Base-by-base conservation (phyloP, 2,113 vertebrate genomes). In the Tragelaphus scriptus region DNA sequence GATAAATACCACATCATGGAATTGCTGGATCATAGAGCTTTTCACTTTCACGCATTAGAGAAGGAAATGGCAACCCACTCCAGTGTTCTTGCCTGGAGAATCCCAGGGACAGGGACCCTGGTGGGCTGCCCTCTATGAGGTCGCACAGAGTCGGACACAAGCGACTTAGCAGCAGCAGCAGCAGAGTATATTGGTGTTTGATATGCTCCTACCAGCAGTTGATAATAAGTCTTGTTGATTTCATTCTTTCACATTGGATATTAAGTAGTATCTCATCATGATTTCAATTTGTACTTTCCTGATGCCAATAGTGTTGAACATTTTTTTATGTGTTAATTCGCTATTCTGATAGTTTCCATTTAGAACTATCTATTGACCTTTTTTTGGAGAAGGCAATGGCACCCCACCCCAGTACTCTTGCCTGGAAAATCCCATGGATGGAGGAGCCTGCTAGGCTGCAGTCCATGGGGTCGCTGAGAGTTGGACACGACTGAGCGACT, bases 101-200 rank as follows among this genome's bases (percentile, higher is more conserved):
- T 61, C 59, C 59, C 13, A 30, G 59, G 26, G 2, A 65, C 0
- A 0, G 59, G 59, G 28, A 32, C 2, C 28, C 61, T 63, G 61
- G 2, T 32, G 14, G 6, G 61, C 61, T 63, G 61, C 28, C 28
- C 0, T 63, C 28, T 32, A 7, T 6, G 28, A 1, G 14, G 14
- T 32, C 14, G 0, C 28, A 16, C 0, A 32, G 14, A 32, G 61
- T 63, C 3, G 14, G 28, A 32, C 28, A 63, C 0, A 30, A 63
- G 28, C 61, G 14, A 14, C 59, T 61, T 30, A 30, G 28, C 59
- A 15, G 28, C 59, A 61, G 25, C 25, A 59, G 58, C 4, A 59
- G 5, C 12, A 59, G 36, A 2, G 0, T 36, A 85, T 85, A 32
- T 55, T 68, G 21, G 36, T 77, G 12, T 82, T 84, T 84, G 32